phyloP scores from a whole-genome alignment of 2,113 vertebrate genomes.

The Epinephelus fuscoguttatus region DNA sequence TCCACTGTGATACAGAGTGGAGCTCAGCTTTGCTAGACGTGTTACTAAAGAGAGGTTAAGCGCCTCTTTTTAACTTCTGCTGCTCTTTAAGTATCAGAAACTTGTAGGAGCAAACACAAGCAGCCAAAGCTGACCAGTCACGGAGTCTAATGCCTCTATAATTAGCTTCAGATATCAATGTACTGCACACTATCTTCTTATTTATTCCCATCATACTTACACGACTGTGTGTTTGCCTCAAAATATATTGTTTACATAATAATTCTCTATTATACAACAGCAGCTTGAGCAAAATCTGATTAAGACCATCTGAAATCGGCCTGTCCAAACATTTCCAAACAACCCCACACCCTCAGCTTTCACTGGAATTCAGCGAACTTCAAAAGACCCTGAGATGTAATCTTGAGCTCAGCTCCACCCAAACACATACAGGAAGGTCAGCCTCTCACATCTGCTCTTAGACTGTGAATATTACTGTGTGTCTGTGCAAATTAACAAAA shows the following conservation, averaged over 20 bases:
- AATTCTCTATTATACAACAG: background rate
- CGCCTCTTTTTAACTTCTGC: too few species aligned
- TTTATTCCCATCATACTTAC: background rate
- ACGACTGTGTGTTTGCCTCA: background rate
- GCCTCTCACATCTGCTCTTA: background rate
- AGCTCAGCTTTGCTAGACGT: too few species aligned
- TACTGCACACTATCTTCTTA: background rate
- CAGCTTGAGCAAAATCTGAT: background rate
- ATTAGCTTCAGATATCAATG: background rate
- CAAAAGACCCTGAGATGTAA: conserved; percentile 29
- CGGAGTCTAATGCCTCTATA: background rate
- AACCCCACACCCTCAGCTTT: conserved; percentile 32
- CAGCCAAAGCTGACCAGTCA: too few species aligned
- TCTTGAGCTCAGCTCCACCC: conserved; percentile 10
- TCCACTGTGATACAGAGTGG: too few species aligned
- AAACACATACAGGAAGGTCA: background rate
- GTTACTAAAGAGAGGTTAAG: too few species aligned
- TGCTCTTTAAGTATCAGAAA: too few species aligned
- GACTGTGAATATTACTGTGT: background rate
- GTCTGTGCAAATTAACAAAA: background rate
- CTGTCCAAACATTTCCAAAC: conserved; percentile 12
- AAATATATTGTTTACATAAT: background rate
- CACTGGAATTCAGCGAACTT: conserved; percentile 12
- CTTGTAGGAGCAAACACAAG: too few species aligned
- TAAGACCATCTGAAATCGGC: background rate